These are phyloP conservation scores for Temnothorax rugatulus DNA, from an alignment of 2,888 invertebrate genomes.

Conservation along the genomic window DNA sequence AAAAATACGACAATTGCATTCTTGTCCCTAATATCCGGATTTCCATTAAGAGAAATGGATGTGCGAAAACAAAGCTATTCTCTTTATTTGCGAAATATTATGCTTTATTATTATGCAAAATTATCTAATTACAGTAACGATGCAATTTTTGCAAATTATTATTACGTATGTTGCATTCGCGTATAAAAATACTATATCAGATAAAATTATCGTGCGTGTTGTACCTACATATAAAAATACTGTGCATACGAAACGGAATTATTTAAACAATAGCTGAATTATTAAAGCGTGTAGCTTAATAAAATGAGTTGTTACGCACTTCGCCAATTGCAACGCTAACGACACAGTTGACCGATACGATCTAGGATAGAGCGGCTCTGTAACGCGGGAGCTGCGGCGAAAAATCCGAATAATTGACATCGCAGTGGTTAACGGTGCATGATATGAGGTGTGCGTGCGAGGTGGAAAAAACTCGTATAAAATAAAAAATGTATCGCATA, in stretches of 20 bases:
- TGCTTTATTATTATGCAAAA: background rate
- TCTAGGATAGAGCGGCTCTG: conserved; percentile 6
- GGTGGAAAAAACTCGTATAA: conserved; percentile 46
- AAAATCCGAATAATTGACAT: conserved; percentile 53
- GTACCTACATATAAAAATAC: background rate
- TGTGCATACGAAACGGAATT: background rate
- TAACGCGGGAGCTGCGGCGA: background rate
- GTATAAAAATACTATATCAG: background rate
- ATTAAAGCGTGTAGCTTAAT: conserved; percentile 23
- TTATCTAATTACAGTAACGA: background rate
- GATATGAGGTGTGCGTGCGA: conserved; percentile 42
- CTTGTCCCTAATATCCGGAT: conserved; percentile 10
- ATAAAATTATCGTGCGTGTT: background rate
- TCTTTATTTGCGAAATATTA: conserved; percentile 4
- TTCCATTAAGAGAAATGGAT: background rate
- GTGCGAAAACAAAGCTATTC: background rate
- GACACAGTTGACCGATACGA: conserved; percentile 21
- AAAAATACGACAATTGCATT: background rate
- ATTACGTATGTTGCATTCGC: background rate
- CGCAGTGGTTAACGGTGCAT: conserved; percentile 46
- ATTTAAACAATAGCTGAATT: conserved; percentile 29
- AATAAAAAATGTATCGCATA: conserved; percentile 56
- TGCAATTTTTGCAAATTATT: conserved; percentile 13
- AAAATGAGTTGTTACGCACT: conserved; percentile 23
- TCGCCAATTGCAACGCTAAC: conserved; percentile 19